phyloP scores from a whole-genome alignment of 2,113 vertebrate genomes.

The Speoplatyrhinus poulsoni region DNA sequence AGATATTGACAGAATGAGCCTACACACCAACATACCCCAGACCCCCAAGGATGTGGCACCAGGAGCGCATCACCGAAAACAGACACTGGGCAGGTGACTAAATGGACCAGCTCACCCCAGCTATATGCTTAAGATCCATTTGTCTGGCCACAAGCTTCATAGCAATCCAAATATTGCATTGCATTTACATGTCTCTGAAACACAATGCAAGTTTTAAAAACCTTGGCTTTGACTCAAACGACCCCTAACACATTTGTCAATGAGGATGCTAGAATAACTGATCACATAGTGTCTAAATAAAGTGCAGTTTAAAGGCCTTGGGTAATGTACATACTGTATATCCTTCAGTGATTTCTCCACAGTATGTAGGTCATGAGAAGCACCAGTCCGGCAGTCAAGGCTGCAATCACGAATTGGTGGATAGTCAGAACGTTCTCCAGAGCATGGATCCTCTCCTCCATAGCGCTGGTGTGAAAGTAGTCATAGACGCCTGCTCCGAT shows the following conservation, averaged over 20 bases:
- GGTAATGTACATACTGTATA: neutral
- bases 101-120: too few species aligned
- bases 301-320: neutral
- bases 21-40: too few species aligned
- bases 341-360: constrained; percentile 66
- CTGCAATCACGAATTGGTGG: constrained; percentile 71
- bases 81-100: too few species aligned
- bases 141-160: too few species aligned
- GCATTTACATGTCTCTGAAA: too few species aligned
- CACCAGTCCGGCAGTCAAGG: constrained; percentile 65
- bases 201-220: too few species aligned
- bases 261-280: neutral
- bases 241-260: neutral
- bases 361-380: constrained; percentile 72
- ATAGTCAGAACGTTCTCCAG: constrained; percentile 71
- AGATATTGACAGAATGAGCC: too few species aligned
- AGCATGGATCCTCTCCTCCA: constrained; percentile 74
- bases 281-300: neutral
- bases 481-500: constrained; percentile 71
- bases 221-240: too few species aligned
- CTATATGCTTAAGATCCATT: too few species aligned
- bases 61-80: too few species aligned
- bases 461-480: constrained; percentile 76
- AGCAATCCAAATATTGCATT: too few species aligned
- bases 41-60: too few species aligned